Conservation (phyloP, 2,888 invertebrate species). For the Parascotia fuliginaria region DNA sequence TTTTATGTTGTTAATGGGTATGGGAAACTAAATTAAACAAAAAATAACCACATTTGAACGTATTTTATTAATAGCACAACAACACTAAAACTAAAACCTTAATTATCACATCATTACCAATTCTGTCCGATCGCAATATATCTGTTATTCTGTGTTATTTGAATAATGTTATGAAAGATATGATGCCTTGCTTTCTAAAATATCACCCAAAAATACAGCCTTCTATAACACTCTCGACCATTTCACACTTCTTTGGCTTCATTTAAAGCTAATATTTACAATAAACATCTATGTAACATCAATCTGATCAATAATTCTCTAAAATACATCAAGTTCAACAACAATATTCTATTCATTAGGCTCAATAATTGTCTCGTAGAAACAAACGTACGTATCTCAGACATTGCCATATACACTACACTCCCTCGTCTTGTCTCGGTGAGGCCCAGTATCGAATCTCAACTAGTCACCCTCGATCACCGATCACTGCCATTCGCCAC, state of each 20-base stretch:
- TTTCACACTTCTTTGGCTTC: conserved; percentile 68
- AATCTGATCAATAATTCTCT: conserved; percentile 84
- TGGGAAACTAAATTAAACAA: conserved; percentile 51
- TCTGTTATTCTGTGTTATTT: conserved; percentile 54
- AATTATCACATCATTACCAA: conserved; percentile 79
- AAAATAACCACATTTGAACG: conserved; percentile 75
- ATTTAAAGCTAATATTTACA: conserved; percentile 79
- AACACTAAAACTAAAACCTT: conserved; percentile 80
- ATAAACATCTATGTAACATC: conserved; percentile 86
- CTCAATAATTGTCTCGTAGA: conserved; percentile 69
- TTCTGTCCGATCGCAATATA: conserved; percentile 49
- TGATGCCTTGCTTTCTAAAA: conserved; percentile 77
- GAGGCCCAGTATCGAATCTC: conserved; percentile 29
- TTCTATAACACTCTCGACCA: conserved; percentile 80
- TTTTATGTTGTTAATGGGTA: too few relatives aligned
- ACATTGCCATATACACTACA: conserved; percentile 44
- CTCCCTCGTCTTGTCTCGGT: conserved; percentile 57
- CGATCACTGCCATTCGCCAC: neutral
- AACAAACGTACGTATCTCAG: conserved; percentile 68
- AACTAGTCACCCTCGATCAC: conserved; percentile 11
- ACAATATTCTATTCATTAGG: conserved; percentile 80
- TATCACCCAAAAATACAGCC: conserved; percentile 86
- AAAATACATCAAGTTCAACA: conserved; percentile 85
- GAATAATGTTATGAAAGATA: conserved; percentile 77
- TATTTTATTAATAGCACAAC: conserved; percentile 86